phyloP scores from a whole-genome alignment of 2,797 vertebrate species.

The Halcyon chelicuti region DNA sequence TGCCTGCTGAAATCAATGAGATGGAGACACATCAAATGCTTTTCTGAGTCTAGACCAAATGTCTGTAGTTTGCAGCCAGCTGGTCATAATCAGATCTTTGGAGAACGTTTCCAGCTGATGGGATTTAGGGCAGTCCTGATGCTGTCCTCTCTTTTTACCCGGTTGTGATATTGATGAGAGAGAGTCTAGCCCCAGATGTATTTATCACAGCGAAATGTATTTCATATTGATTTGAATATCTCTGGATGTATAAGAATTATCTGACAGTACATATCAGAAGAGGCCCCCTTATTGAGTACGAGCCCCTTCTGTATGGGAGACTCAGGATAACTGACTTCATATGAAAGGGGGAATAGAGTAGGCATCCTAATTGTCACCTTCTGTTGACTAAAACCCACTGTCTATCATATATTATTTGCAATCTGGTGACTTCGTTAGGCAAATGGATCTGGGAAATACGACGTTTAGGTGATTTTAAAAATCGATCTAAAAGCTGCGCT shows the following conservation, averaged over 20 bases:
- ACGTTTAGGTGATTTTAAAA: slow-evolving; percentile 12
- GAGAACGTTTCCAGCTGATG: slow-evolving; percentile 56
- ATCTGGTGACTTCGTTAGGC: slow-evolving; percentile 18
- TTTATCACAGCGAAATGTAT: slow-evolving; percentile 16
- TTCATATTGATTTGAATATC: not conserved
- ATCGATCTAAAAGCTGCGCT: not conserved
- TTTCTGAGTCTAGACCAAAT: slow-evolving; percentile 40
- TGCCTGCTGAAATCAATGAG: slow-evolving; percentile 11
- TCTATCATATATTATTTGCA: not conserved
- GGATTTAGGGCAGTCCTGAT: slow-evolving; percentile 23
- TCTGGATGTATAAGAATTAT: not conserved
- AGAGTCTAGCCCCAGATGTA: not conserved
- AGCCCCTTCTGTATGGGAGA: too few species aligned
- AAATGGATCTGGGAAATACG: slow-evolving; percentile 19
- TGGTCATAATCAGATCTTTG: slow-evolving; percentile 30
- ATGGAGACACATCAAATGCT: slow-evolving; percentile 6
- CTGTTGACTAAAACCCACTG: not conserved
- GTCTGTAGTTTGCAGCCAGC: slow-evolving; percentile 51
- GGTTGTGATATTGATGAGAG: not conserved
- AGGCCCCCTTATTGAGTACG: not conserved
- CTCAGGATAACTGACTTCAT: not conserved
- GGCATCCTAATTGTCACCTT: not conserved
- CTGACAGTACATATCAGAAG: not conserved
- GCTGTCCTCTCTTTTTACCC: not conserved
- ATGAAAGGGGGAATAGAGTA: not conserved